These are phyloP conservation scores for Ostrea denselamellosa DNA, from an alignment of 1,140 invertebrate genomes.

Conservation along the genomic window DNA sequence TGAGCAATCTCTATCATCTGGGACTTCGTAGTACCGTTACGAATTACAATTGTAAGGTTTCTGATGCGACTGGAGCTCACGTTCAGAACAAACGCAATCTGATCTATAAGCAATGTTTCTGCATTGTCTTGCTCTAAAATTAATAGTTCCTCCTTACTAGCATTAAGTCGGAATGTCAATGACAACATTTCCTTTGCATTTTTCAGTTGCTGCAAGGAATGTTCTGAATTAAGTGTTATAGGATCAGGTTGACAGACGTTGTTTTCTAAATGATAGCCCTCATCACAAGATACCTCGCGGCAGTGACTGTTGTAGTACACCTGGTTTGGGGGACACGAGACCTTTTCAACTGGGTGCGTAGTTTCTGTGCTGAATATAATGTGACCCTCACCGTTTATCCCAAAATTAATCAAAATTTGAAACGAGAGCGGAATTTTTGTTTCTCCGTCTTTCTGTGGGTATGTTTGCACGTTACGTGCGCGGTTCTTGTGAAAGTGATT, in stretches of 20 bases:
- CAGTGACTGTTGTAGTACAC: constrained; percentile 77
- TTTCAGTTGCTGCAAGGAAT: constrained; percentile 42
- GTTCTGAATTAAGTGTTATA: constrained; percentile 33
- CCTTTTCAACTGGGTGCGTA: constrained; percentile 50
- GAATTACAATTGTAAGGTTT: constrained; percentile 64
- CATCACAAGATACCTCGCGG: constrained; percentile 55
- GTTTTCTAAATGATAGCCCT: constrained; percentile 59
- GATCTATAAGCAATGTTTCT: constrained; percentile 53
- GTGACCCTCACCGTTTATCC: constrained; percentile 73
- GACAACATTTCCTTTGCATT: constrained; percentile 48
- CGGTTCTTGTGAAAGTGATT: neutral
- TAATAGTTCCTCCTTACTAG: constrained; percentile 52
- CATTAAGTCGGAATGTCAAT: constrained; percentile 62
- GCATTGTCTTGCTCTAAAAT: constrained; percentile 52
- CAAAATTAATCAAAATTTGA: constrained; percentile 79
- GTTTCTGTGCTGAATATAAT: constrained; percentile 80
- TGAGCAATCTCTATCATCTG: constrained; percentile 35
- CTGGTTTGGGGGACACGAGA: constrained; percentile 58
- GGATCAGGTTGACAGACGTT: constrained; percentile 51
- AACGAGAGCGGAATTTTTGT: constrained; percentile 73
- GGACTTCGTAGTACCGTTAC: constrained; percentile 44
- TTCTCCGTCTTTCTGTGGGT: neutral
- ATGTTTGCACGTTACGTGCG: neutral
- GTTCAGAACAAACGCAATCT: constrained; percentile 63
- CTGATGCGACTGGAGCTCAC: constrained; percentile 65